Base-by-base conservation (phyloP, 2,113 vertebrate genomes). In the Rhinoptilus africanus region DNA sequence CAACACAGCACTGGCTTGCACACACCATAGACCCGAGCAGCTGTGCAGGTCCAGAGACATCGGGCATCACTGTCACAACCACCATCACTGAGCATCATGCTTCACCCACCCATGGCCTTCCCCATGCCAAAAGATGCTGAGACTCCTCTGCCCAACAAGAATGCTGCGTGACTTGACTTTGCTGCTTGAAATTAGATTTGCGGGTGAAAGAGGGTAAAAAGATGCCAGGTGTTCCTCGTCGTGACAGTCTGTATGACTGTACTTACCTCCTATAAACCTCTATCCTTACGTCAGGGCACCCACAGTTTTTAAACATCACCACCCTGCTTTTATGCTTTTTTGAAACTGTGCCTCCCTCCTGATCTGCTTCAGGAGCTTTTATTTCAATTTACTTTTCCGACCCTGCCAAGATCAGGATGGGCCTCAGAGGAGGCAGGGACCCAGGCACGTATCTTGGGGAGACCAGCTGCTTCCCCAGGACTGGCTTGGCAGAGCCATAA, bases 371-470 rank as follows among this genome's bases (percentile, higher is more conserved):
- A 34, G 50, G 11, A 80, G 24, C 14, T 83, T 88, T 73, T 77
- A 50, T 47, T 28, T 91, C 47, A 39, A 50, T 39, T 79, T 26
- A 27, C 32, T 84, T 80, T 78, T 56, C 47, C 5, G 9, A 78
- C 20, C 27, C 51, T 16, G 9, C 14, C 35, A 89, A 89, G 66
- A 73, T 87, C 48, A 64, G 22, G 21, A 17, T 14, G 22, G 27
- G 56, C 18, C 43, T 56, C 0, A 2, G 63, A 43, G 63, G 50
- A 80, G 57, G 39, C 56, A 68, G 41, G 15, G 26, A 77, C 41
- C n/a, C 5, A 0, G 64, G 32, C 28, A 72, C 1, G 0, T 0
- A 0, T 23, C 34, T 43, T 3, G 1, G 51, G 75, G 39, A 83
- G 85, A 72, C n/a, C 1, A 2, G 35, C 47, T 26, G 9, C 20